Base-by-base conservation (phyloP, 2,797 vertebrate genomes). In the Caiman crocodilus region DNA sequence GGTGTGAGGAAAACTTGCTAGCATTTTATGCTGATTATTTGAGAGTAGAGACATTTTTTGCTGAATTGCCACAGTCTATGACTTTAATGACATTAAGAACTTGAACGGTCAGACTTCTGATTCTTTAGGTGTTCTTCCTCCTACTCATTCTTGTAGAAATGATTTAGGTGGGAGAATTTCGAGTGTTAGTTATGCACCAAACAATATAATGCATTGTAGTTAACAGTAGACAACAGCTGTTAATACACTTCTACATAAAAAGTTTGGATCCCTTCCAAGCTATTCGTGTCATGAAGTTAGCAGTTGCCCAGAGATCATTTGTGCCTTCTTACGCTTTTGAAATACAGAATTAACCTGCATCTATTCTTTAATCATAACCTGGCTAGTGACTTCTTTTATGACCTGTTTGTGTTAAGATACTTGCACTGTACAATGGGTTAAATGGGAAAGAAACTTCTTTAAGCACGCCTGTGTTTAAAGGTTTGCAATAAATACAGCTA, bases 41-140 rank as follows among this genome's bases (percentile, higher is more conserved):
- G 42, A 50, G 42, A 50, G 42, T 50, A 50, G 42, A 50, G 42
- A 50, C 42, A 50, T 50, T 50, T 50, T 50, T 50, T 85, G 32
- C 75, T 82, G 30, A 42, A 50, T 75, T 69, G 73, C 25, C 74
- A 93, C 91, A 93, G 87, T 96, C 95, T 89, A 78, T 92, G 79
- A 77, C 77, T 93, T 96, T 95, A 96, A 93, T 93, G 79, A 92
- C 81, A 92, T 95, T 93, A 96, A 80, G 58, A 85, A 18, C 61
- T 92, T 63, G 60, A 94, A 76, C 83, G 89, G 76, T 10, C 85
- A 93, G 83, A 61, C 90, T 93, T 76, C 61, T 94, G 92, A 96
- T 94, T 95, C 95, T 95, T 96, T 93, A 88, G 92, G 65, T 92
- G 90, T 79, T 94, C 76, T 89, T 93, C 85, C 67, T 94, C 90